These are phyloP conservation scores for Drosophila yooni DNA, from an alignment of 2,888 invertebrate genomes.

Conservation along the genomic window DNA sequence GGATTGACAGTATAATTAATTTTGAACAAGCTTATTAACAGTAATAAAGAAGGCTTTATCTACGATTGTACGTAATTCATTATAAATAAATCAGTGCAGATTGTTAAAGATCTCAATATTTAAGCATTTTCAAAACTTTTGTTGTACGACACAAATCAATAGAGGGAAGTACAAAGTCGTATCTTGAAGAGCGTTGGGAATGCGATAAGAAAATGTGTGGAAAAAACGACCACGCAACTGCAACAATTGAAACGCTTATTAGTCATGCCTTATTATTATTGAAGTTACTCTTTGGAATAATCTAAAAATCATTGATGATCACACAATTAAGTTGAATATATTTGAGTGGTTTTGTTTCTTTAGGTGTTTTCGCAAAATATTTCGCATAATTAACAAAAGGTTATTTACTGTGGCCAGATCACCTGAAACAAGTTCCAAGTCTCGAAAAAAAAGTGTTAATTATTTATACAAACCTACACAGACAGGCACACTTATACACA, in stretches of 20 bases:
- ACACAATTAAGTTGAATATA: conserved; percentile 26
- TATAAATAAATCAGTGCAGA: conserved; percentile 16
- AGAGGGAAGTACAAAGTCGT: conserved; percentile 37
- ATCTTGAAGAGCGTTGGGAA: conserved; percentile 17
- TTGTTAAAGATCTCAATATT: conserved; percentile 21
- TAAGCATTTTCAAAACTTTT: neutral
- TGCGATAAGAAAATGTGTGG: conserved; percentile 29
- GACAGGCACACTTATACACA: neutral
- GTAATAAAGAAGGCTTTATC: conserved; percentile 15
- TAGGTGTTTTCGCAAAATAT: conserved; percentile 31
- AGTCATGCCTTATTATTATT: conserved; percentile 45
- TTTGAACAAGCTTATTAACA: conserved; percentile 14
- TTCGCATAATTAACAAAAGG: conserved; percentile 38
- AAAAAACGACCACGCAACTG: conserved; percentile 14
- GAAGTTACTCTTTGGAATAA: conserved; percentile 1
- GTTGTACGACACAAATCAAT: conserved; percentile 10
- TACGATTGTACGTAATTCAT: neutral
- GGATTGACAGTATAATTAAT: conserved; percentile 17
- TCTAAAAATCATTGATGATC: conserved; percentile 27
- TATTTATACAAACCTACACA: conserved; percentile 35
- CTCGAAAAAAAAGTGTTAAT: conserved; percentile 46
- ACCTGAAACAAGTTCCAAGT: conserved; percentile 43
- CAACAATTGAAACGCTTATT: conserved; percentile 45
- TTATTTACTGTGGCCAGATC: conserved; percentile 4
- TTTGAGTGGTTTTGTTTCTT: conserved; percentile 14